Base-by-base conservation (phyloP, 2,797 vertebrate genomes). In the Phaenicophaeus curvirostris region DNA sequence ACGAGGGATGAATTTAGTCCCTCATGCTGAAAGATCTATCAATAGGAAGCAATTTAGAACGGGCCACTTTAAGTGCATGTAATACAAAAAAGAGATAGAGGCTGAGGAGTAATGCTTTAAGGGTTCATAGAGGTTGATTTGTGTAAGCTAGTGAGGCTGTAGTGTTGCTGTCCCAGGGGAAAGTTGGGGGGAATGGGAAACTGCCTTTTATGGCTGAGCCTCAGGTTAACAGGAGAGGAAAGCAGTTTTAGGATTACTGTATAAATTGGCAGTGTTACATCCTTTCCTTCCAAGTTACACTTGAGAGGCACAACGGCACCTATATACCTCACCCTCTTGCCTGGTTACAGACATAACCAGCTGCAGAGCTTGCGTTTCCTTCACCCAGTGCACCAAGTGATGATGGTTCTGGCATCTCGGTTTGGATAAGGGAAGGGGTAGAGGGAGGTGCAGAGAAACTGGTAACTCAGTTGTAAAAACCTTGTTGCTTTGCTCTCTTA, bases 11-110 rank as follows among this genome's bases (percentile, higher is more conserved):
- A 95, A 95, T 93, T 93, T 89, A 95, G 92, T 94, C 88, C 77
- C 71, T 94, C 68, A 66, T 68, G 93, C 89, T 96, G 95, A 94
- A 95, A 96, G 96, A 97, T 94, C 86, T 89, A 95, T 97, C 96
- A 92, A 96, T 96, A 97, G 95, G 95, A 97, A 97, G 97, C 96
- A 87, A 96, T 97, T 97, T 97, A 96, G 92, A 95, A 86, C 77
- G 94, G 93, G 94, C 95, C 92, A 95, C 87, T 96, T 96, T 90
- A 90, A 93, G 96, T 89, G 90, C 92, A 83, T 87, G 71, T 88
- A 85, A 85, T 93, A 95, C 94, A 86, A 92, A 92, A 94, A 91
- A 93, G 69, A 90, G 71, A 90, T 51, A 46, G 10, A 54, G 85
- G 61, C 51, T 55, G 88, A 11, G 25, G 79, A 90, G 73, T 74